Conservation (phyloP, 2,797 vertebrate genomes). For the Australoheros facetus region DNA sequence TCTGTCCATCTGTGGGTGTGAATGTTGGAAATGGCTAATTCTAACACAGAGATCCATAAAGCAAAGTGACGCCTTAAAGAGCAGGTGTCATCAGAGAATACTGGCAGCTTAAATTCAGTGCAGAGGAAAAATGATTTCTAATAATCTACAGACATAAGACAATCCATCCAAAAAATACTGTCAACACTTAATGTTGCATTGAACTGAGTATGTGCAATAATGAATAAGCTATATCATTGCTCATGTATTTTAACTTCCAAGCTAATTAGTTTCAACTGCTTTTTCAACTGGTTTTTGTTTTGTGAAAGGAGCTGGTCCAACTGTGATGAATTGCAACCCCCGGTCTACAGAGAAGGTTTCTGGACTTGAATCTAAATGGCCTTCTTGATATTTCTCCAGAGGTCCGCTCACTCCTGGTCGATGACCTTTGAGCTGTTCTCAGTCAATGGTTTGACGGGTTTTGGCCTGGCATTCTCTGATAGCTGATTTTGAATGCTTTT, state of each 20-base stretch:
- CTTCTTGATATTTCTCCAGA: slow-evolving; percentile 8
- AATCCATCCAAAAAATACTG: background rate
- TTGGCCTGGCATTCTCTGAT: background rate
- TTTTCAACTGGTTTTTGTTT: background rate
- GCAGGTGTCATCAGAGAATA: background rate
- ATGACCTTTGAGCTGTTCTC: slow-evolving; percentile 10
- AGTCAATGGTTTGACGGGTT: background rate
- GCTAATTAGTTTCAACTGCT: background rate
- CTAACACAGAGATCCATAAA: too few relatives aligned
- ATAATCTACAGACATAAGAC: background rate
- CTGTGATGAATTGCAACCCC: background rate
- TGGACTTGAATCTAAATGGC: background rate
- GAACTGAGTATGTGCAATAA: background rate
- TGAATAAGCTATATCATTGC: background rate
- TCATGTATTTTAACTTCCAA: background rate
- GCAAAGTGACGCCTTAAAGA: too few relatives aligned
- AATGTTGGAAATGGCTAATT: too few relatives aligned
- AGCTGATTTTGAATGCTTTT: background rate
- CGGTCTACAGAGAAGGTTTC: background rate
- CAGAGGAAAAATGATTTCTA: background rate
- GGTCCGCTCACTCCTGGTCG: background rate
- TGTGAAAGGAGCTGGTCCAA: background rate
- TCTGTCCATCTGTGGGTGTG: too few relatives aligned
- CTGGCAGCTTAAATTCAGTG: background rate
- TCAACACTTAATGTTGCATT: background rate